A percentile compares a stretch with the other conserved stretches of the same genome.
These are phyloP conservation scores for Rhinopithecus roxellana DNA, from an alignment of 2,113 vertebrate genomes.

Conservation along the genomic window DNA sequence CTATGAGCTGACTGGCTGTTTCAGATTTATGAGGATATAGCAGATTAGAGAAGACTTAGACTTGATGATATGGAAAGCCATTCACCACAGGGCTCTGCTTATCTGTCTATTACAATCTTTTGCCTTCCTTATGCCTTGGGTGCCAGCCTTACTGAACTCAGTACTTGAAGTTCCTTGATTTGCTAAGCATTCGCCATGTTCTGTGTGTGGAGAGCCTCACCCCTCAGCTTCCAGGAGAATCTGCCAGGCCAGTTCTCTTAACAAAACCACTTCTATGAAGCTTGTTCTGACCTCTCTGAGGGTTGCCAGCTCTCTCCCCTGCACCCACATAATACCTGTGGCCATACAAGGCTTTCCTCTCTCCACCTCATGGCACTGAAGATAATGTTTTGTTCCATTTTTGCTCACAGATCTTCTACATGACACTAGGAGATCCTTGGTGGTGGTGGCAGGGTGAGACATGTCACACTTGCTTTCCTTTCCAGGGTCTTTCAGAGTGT, in stretches of 20 bases:
- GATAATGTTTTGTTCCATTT: neutral
- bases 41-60: neutral
- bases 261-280: neutral
- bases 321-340: fast-evolving
- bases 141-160: neutral
- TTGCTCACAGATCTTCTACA: too few relatives aligned
- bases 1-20: neutral
- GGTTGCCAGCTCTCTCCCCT: neutral
- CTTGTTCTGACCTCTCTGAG: neutral
- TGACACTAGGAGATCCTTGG: neutral
- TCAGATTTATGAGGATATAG: neutral
- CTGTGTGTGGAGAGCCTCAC: too few relatives aligned
- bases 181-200: neutral
- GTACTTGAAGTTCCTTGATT: too few relatives aligned
- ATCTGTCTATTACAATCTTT: neutral
- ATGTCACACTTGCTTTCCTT: neutral
- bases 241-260: neutral
- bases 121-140: neutral
- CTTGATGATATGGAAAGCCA: fast-evolving
- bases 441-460: too few relatives aligned
- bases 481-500: neutral
- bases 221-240: fast-evolving
- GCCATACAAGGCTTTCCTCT: neutral
- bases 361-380: fast-evolving
- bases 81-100: neutral